Percentiles rank a stretch among this genome's conserved stretches.
Conservation (phyloP, 2,888 invertebrate species). For the Leptinotarsa haldemani region DNA sequence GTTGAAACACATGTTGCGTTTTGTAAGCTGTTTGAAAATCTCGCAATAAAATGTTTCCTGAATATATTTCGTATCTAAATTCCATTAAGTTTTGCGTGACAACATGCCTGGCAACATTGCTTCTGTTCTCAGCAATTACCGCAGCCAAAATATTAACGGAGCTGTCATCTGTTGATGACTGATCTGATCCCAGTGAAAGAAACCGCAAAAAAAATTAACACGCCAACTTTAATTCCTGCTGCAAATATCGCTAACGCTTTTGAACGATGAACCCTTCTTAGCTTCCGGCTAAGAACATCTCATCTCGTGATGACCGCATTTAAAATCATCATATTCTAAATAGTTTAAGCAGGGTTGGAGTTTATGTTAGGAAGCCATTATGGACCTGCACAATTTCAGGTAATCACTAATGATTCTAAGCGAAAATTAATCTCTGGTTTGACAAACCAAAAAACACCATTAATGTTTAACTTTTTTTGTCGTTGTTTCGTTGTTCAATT, state of each 20-base stretch:
- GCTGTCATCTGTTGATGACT: background rate
- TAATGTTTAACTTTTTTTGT: no score
- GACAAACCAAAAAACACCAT: no score
- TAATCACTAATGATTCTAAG: no score
- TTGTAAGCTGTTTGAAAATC: no score
- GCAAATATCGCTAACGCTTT: background rate
- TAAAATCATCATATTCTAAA: background rate
- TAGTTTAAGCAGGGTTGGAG: background rate
- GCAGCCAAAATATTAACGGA: slow-evolving; percentile 6
- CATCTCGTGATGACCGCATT: background rate
- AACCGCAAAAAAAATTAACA: background rate
- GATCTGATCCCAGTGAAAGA: background rate
- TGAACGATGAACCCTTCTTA: background rate
- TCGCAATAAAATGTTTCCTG: no score
- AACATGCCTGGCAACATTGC: background rate
- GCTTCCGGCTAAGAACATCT: no score
- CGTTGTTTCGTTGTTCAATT: no score
- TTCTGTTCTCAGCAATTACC: background rate
- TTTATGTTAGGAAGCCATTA: background rate
- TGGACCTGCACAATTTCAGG: no score
- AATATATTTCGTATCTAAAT: no score
- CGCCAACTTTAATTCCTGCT: background rate
- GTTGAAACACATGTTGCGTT: no score
- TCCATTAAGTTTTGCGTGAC: no score
- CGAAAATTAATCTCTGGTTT: no score